Conservation (phyloP, 2,797 vertebrate species). For the Rhinella marina region DNA sequence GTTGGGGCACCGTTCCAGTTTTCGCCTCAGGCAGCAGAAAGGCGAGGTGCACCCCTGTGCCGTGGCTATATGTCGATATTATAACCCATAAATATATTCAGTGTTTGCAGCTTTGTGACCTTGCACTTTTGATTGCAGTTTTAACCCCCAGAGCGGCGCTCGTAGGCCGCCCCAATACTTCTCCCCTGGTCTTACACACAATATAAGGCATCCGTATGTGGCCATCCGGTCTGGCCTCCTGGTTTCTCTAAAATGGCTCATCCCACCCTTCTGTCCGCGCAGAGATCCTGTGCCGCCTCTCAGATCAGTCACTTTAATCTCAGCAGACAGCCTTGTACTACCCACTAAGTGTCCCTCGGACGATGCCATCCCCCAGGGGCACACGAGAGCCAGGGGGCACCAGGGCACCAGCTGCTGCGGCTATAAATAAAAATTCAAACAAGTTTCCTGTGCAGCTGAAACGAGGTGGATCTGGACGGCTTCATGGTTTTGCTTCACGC, state of each 20-base stretch:
- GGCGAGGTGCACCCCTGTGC: too few relatives aligned
- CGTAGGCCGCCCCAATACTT: not conserved
- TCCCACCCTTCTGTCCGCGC: not conserved
- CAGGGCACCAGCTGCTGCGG: constrained; percentile 14
- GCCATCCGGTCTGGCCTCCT: not conserved
- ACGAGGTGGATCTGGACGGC: not conserved
- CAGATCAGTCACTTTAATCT: constrained; percentile 22
- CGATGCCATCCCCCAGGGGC: constrained; percentile 8
- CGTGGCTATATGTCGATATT: too few relatives aligned
- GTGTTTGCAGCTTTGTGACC: not conserved
- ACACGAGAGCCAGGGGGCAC: constrained; percentile 19
- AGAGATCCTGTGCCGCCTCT: not conserved
- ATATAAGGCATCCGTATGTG: not conserved
- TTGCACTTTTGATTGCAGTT: too few relatives aligned
- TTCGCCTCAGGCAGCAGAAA: too few relatives aligned
- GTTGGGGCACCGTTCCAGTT: too few relatives aligned
- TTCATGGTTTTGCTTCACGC: not conserved
- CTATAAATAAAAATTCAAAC: constrained; percentile 20
- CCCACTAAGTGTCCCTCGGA: constrained; percentile 27
- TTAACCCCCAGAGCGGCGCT: not conserved
- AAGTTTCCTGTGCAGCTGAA: not conserved
- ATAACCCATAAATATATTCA: too few relatives aligned
- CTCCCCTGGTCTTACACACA: not conserved
- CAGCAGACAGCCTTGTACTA: constrained; percentile 23
- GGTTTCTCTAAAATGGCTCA: not conserved